These are phyloP conservation scores for Chloropsis hardwickii DNA, from an alignment of 2,113 vertebrate genomes.

Conservation along the genomic window DNA sequence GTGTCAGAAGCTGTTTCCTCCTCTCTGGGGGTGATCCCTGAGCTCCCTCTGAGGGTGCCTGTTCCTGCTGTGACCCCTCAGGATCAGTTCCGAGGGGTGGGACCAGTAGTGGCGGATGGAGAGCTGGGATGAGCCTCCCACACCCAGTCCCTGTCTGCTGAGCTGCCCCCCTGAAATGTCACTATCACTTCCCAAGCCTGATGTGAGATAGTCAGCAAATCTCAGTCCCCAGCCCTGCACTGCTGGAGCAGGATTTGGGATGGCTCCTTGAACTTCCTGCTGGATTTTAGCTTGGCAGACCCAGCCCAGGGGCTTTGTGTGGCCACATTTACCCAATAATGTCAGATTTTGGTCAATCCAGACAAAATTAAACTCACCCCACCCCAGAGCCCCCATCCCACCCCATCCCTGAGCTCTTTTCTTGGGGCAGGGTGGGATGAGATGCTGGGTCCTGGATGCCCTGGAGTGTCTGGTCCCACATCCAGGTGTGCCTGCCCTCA, in stretches of 20 bases:
- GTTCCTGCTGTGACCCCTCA: not conserved
- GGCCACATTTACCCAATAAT: not conserved
- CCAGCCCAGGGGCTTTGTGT: not conserved
- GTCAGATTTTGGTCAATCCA: not conserved
- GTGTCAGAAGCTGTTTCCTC: not conserved
- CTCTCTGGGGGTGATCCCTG: not conserved
- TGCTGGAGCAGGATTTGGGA: not conserved
- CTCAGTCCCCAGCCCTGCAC: not conserved
- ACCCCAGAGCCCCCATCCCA: not conserved
- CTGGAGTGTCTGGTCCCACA: not conserved
- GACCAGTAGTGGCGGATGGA: fast-evolving
- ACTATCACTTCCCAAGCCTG: not conserved
- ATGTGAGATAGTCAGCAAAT: fast-evolving
- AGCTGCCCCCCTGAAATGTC: not conserved
- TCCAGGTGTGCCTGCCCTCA: not conserved
- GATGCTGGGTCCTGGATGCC: not conserved
- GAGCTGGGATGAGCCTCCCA: not conserved
- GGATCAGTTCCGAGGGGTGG: not conserved
- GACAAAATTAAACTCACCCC: not conserved
- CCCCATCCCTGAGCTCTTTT: fast-evolving
- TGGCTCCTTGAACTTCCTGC: not conserved
- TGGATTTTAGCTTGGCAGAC: not conserved
- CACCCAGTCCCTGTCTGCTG: not conserved
- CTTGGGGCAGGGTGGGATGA: not conserved
- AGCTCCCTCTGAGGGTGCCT: not conserved